These are phyloP conservation scores for Drosophila nikananu DNA, from an alignment of 1,140 invertebrate species.

Conservation along the genomic window DNA sequence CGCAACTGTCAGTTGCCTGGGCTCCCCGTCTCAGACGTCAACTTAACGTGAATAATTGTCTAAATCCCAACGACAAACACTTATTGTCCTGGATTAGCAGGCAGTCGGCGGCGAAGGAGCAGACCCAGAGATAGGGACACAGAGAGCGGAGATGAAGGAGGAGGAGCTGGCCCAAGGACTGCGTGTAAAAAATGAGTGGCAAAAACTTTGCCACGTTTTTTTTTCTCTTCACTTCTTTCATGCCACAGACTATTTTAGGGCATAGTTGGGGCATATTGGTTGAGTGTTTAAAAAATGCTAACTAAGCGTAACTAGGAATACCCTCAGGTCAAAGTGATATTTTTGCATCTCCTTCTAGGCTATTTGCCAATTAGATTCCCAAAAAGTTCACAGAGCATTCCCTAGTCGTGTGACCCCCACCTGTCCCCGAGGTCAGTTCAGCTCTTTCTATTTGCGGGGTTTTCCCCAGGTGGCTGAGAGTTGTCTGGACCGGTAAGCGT, in stretches of 20 bases:
- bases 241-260: conserved; percentile 8
- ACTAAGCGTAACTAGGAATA: background rate
- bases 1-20: conserved; percentile 68
- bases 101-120: conserved; percentile 56
- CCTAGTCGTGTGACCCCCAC: conserved; percentile 24
- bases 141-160: background rate
- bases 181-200: conserved; percentile 72
- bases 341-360: background rate
- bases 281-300: background rate
- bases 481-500: conserved; percentile 54
- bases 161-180: conserved; percentile 41
- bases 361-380: conserved; percentile 20
- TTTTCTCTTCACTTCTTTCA: conserved; percentile 17
- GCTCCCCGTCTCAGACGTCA: conserved; percentile 79
- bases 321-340: background rate
- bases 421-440: conserved; percentile 27
- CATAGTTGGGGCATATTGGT: conserved; percentile 20
- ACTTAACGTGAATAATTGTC: conserved; percentile 84
- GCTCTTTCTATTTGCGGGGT: conserved; percentile 32
- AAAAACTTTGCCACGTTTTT: conserved; percentile 71
- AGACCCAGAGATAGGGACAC: conserved; percentile 8
- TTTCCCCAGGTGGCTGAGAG: conserved; percentile 20
- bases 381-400: conserved; percentile 21
- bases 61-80: conserved; percentile 84
- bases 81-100: conserved; percentile 84